Base-by-base conservation (phyloP, 1,140 invertebrate genomes). In the Habropoda laboriosa region DNA sequence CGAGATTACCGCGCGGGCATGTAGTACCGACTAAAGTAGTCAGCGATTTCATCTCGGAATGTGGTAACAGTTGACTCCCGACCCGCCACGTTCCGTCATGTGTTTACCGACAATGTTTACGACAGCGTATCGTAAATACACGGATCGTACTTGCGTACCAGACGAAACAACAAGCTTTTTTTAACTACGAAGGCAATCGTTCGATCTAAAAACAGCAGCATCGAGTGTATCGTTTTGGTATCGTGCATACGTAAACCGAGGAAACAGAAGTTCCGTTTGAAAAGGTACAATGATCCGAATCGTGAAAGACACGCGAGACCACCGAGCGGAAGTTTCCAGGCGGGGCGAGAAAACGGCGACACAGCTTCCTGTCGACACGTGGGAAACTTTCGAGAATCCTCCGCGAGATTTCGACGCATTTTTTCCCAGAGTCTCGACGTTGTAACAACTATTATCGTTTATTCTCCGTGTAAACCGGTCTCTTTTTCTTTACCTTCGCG, bases 371-470 rank as follows among this genome's bases (percentile, higher is more conserved):
- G 60, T 40, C 73, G 70, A 76, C 72, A 77, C 79, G 84, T 82
- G 76, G 72, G 70, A 74, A 80, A 82, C 82, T 86, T 86, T 61
- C 79, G 74, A 79, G 61, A 60, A 72, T 78, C 79, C 78, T 82
- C 70, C 78, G 61, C 55, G 75, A 27, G 30, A 30, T 42, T 18
- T 47, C 27, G 53, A 72, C 67, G 51, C 5, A 21, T 49, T 51
- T 35, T 67, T 51, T n/a, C 30, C 6, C 21, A 27, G 61, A 27
- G 24, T 27, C 47, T 51, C 47, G 32, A n/a, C 66, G 40, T 38
- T 18, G 47, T 49, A 16, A 40, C 66, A 27, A 53, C 38, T 8
- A 40, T 68, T 53, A 55, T 27, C 49, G 32, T 40, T 70, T 16
- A 13, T 18, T 27, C 45, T 12, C 21, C 10, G 24, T 21, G 61